Evolutionary conservation across 2,797 vertebrate genomes (phyloP).

Genomic region (Crenichthys baileyi): DNA sequence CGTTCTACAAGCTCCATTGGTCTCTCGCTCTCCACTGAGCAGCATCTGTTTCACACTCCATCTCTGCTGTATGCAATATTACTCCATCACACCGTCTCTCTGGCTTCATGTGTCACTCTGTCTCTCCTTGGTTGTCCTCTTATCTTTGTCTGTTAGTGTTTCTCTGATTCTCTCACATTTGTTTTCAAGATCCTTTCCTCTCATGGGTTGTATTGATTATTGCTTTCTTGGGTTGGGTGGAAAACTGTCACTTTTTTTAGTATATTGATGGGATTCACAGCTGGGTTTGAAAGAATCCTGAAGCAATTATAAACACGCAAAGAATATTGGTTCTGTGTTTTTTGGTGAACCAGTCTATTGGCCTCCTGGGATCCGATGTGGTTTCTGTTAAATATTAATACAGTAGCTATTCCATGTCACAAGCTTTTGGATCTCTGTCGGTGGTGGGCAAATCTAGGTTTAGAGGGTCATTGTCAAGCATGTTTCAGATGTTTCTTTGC

Average conservation of each 20-base stretch:
- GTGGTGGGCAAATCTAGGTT: neutral
- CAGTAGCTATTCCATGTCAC: neutral
- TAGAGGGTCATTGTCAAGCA: neutral
- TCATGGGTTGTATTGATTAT: constrained; percentile 41
- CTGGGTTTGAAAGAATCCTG: constrained; percentile 31
- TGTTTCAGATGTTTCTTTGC: neutral
- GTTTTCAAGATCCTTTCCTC: constrained; percentile 25
- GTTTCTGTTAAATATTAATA: constrained; percentile 18
- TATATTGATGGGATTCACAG: constrained; percentile 38
- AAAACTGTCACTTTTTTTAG: constrained; percentile 44
- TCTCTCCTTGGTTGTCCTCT: constrained; percentile 59
- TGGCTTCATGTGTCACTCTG: constrained; percentile 73
- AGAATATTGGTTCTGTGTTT: constrained; percentile 36
- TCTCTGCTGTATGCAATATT: constrained; percentile 77
- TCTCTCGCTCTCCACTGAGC: constrained; percentile 84
- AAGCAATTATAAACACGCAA: constrained; percentile 32
- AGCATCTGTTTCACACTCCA: constrained; percentile 89
- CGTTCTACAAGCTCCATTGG: constrained; percentile 96
- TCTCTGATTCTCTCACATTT: constrained; percentile 11
- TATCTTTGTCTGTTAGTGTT: constrained; percentile 32
- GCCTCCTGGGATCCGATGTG: constrained; percentile 20
- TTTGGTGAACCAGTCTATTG: constrained; percentile 23
- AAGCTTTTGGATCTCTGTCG: neutral
- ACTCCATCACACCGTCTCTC: constrained; percentile 76
- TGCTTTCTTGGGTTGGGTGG: constrained; percentile 27